phyloP scores from a whole-genome alignment of 2,888 invertebrate genomes.

The Priocnemis perturbator region DNA sequence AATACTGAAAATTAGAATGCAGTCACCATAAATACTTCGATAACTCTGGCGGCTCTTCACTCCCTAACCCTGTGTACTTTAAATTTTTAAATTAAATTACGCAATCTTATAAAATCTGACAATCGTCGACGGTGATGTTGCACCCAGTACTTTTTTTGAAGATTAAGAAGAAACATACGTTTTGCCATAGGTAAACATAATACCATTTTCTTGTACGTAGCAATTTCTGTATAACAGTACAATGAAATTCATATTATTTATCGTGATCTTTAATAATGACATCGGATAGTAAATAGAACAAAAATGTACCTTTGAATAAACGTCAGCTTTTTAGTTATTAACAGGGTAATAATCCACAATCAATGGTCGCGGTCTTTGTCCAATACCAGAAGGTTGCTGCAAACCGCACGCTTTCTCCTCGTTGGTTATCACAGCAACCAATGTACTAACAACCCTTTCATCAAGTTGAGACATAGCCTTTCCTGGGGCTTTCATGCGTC shows the following conservation, averaged over 20 bases:
- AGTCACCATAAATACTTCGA: constrained; percentile 8
- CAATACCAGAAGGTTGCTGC: constrained; percentile 84
- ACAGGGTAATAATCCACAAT: constrained; percentile 78
- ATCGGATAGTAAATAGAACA: not conserved
- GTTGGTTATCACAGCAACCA: constrained; percentile 82
- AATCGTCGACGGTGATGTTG: no score
- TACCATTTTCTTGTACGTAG: no score
- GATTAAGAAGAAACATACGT: no score
- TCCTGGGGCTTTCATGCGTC: constrained; percentile 79
- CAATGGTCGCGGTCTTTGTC: constrained; percentile 85
- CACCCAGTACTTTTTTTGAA: no score
- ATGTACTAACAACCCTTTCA: constrained; percentile 82
- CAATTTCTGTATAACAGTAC: no score
- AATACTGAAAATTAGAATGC: constrained; percentile 28
- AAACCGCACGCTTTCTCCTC: constrained; percentile 85
- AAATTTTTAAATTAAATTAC: no score
- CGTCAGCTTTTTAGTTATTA: constrained; percentile 67
- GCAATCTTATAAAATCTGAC: no score
- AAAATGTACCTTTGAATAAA: constrained; percentile 58
- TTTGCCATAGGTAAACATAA: no score
- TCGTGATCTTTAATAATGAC: no score
- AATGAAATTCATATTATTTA: no score
- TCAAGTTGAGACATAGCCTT: constrained; percentile 79
- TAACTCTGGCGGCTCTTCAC: constrained; percentile 6
- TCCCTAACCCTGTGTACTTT: not conserved